A percentile compares a stretch with the other conserved stretches of the same genome.
These are phyloP conservation scores for Blastobasis adustella DNA, from an alignment of 2,888 invertebrate species.

Conservation along the genomic window DNA sequence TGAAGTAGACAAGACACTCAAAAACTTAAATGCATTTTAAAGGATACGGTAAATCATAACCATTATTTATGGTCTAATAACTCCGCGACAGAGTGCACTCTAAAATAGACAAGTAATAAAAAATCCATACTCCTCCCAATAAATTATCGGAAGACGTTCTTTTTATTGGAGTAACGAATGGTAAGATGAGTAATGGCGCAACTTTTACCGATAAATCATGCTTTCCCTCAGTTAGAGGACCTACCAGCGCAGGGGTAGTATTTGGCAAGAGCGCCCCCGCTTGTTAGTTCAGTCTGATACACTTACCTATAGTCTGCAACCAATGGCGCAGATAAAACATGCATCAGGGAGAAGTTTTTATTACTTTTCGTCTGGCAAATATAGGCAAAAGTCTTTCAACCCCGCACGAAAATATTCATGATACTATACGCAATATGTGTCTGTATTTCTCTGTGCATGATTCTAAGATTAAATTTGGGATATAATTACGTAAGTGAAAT, in stretches of 20 bases:
- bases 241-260: constrained; percentile 49
- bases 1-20: constrained; percentile 16
- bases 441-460: too few relatives aligned
- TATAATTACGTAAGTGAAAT: neutral
- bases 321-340: constrained; percentile 37
- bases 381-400: neutral
- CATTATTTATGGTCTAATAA: constrained; percentile 55
- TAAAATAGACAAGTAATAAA: constrained; percentile 63
- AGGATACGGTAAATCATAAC: constrained; percentile 50
- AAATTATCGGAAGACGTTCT: constrained; percentile 68
- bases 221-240: constrained; percentile 51
- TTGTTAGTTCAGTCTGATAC: constrained; percentile 51
- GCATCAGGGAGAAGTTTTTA: constrained; percentile 12
- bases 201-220: constrained; percentile 69
- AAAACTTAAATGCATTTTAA: constrained; percentile 31
- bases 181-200: constrained; percentile 69
- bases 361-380: constrained; percentile 4
- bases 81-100: constrained; percentile 46
- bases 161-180: constrained; percentile 74
- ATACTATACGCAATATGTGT: too few relatives aligned
- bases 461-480: too few relatives aligned
- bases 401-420: too few relatives aligned
- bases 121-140: constrained; percentile 60
- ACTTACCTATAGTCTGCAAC: constrained; percentile 49
- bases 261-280: constrained; percentile 53